Conservation (phyloP, 2,113 vertebrate genomes). For the Colaptes auratus region DNA sequence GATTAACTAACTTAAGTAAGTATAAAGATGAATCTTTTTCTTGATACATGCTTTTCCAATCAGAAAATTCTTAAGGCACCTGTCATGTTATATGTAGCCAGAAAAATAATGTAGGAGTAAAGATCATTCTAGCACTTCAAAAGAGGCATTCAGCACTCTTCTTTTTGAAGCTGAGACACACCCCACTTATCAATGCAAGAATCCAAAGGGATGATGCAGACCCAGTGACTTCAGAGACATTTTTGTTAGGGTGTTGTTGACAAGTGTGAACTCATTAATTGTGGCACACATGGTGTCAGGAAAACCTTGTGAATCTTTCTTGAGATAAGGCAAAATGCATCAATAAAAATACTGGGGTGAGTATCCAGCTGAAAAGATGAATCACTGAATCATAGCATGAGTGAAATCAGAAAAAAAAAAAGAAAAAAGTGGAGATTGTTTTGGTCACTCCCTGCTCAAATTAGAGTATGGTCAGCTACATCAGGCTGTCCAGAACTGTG, state of each 20-base stretch:
- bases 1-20: background rate
- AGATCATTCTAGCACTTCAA: background rate
- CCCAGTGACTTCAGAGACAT: background rate
- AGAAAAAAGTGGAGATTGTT: background rate
- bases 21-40: background rate
- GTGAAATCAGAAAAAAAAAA: background rate
- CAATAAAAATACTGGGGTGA: rapidly evolving
- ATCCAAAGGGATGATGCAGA: background rate
- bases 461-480: background rate
- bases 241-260: background rate
- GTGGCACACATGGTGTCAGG: background rate
- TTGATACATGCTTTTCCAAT: background rate
- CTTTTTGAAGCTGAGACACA: background rate
- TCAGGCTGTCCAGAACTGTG: background rate
- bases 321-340: background rate
- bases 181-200: background rate
- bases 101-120: background rate
- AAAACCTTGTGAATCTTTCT: background rate
- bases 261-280: background rate
- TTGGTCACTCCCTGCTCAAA: background rate
- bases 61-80: background rate
- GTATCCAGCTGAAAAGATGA: background rate
- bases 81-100: background rate
- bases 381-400: background rate
- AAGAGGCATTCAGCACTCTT: background rate